Percentiles rank a stretch among this genome's conserved stretches.
Evolutionary conservation across 2,888 invertebrate species (phyloP).

Genomic region (Hyposoter dolosus): DNA sequence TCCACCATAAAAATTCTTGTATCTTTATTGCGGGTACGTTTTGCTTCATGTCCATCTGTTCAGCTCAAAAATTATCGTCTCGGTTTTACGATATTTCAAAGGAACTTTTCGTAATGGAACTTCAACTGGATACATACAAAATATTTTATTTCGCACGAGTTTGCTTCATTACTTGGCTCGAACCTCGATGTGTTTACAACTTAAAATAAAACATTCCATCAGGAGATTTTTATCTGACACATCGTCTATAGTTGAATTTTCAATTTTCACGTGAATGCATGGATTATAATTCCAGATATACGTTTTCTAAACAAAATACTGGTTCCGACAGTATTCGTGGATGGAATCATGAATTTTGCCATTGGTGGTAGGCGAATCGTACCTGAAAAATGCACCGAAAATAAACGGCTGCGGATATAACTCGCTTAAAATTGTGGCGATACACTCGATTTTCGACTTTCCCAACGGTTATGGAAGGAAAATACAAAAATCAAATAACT

Average conservation of each 20-base stretch:
- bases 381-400: not conserved
- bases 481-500: not conserved
- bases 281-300: not conserved
- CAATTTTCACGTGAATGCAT: not conserved
- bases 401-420: not conserved
- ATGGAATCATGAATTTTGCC: not conserved
- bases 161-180: not conserved
- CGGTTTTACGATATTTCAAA: not conserved
- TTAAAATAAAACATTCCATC: not conserved
- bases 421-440: slow-evolving; percentile 2
- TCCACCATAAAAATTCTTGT: not conserved
- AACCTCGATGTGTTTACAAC: not conserved
- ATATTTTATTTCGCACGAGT: not conserved
- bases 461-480: slow-evolving; percentile 20
- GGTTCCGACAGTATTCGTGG: not conserved
- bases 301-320: not conserved
- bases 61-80: not conserved
- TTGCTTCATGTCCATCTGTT: not conserved
- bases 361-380: not conserved
- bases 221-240: not conserved
- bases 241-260: too few relatives aligned
- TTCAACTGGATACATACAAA: not conserved
- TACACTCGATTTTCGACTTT: slow-evolving; percentile 25
- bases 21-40: not conserved
- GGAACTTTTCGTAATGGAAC: not conserved